These are phyloP conservation scores for Theretra japonica DNA, from an alignment of 2,888 invertebrate species.

Conservation along the genomic window DNA sequence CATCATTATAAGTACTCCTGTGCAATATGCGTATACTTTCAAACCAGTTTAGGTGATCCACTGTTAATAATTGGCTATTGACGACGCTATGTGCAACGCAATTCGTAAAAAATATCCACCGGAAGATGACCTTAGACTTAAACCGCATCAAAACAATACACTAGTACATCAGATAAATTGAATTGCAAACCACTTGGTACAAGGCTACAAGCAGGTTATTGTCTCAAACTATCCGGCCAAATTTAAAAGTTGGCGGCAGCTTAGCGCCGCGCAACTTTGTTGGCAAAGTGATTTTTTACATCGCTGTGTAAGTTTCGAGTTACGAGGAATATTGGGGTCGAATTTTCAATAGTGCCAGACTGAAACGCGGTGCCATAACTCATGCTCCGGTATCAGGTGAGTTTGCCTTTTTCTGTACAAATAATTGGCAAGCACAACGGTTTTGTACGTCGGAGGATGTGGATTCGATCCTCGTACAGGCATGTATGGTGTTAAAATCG, in stretches of 20 bases:
- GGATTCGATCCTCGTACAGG: too few relatives aligned
- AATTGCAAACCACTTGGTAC: constrained; percentile 26
- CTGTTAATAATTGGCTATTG: too few relatives aligned
- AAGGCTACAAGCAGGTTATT: constrained; percentile 13
- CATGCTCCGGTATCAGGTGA: too few relatives aligned
- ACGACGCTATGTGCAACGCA: too few relatives aligned
- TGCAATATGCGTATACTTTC: too few relatives aligned
- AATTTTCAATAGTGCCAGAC: constrained; percentile 8
- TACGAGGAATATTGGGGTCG: background rate
- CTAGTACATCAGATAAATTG: constrained; percentile 24
- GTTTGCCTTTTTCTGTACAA: too few relatives aligned
- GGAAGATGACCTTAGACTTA: too few relatives aligned
- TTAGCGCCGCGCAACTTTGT: constrained; percentile 20
- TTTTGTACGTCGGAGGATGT: too few relatives aligned
- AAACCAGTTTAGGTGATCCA: too few relatives aligned
- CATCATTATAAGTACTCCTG: too few relatives aligned
- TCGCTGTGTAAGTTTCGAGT: constrained; percentile 1
- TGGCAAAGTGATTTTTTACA: constrained; percentile 25
- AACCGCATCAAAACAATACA: background rate
- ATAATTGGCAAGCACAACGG: background rate
- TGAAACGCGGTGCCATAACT: background rate
- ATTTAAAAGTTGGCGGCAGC: constrained; percentile 14
- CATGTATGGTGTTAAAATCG: too few relatives aligned
- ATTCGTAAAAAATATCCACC: too few relatives aligned
- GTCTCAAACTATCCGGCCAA: constrained; percentile 21